These are phyloP conservation scores for Zosterops lateralis DNA, from an alignment of 2,113 vertebrate genomes.

Conservation along the genomic window DNA sequence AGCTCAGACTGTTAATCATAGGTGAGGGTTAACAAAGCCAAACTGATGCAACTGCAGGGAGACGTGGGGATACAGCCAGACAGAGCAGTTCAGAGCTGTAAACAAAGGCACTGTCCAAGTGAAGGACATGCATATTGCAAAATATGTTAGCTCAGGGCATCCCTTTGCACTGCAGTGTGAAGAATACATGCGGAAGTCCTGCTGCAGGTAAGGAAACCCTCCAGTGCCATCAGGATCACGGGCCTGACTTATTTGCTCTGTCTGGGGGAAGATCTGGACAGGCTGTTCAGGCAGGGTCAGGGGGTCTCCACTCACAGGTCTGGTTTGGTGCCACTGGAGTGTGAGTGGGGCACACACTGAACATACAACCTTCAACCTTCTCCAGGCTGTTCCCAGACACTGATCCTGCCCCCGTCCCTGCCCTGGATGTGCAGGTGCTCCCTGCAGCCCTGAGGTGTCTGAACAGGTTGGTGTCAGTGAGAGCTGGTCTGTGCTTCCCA, in stretches of 20 bases:
- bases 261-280: background rate
- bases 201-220: background rate
- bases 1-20: slow-evolving; percentile 1
- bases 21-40: background rate
- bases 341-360: background rate
- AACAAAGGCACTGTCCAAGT: background rate
- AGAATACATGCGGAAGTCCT: background rate
- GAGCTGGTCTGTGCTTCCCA: background rate
- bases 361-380: background rate
- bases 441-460: background rate
- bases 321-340: background rate
- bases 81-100: background rate
- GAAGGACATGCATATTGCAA: background rate
- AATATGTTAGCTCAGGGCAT: background rate
- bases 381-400: background rate
- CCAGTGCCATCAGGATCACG: accelerated
- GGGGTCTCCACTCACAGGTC: background rate
- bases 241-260: background rate
- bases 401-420: background rate
- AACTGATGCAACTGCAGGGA: background rate
- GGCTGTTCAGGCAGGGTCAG: background rate
- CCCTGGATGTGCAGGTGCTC: background rate
- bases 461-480: background rate
- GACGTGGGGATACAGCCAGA: background rate
- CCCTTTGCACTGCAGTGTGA: background rate